A percentile compares a stretch with the other conserved stretches of the same genome.
These are phyloP conservation scores for Falco rusticolus DNA, from an alignment of 2,797 vertebrate species.

Conservation along the genomic window DNA sequence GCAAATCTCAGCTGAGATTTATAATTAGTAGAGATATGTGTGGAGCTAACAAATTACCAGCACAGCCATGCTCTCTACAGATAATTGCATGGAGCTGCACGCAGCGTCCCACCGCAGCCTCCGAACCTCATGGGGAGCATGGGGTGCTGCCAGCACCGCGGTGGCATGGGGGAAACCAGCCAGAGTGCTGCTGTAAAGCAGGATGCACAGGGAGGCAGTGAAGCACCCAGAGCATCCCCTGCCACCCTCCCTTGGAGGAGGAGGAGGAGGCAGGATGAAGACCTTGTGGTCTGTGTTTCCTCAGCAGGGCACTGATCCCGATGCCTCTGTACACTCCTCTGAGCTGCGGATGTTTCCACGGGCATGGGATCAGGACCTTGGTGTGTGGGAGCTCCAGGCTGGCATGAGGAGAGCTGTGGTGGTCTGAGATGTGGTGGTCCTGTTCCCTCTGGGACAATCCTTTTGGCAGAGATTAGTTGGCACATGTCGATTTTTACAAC, in stretches of 20 bases:
- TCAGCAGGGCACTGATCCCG: rapidly evolving
- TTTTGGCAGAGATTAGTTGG: background rate
- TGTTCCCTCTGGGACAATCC: background rate
- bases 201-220: rapidly evolving
- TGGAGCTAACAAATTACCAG: constrained; percentile 43
- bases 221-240: background rate
- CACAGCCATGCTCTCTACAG: constrained; percentile 16
- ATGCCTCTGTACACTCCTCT: rapidly evolving
- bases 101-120: background rate
- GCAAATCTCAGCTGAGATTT: constrained; percentile 75
- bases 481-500: rapidly evolving
- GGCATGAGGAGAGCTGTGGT: rapidly evolving
- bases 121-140: rapidly evolving
- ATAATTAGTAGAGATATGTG: constrained; percentile 72
- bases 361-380: background rate
- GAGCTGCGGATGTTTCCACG: background rate
- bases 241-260: background rate
- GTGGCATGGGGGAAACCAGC: background rate
- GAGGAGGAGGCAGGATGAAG: background rate
- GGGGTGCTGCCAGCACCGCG: rapidly evolving
- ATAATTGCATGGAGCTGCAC: background rate
- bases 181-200: rapidly evolving
- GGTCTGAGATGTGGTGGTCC: rapidly evolving
- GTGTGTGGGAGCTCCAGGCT: background rate
- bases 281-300: rapidly evolving